These are phyloP conservation scores for Heliothis peltigera DNA, from an alignment of 2,888 invertebrate genomes.

Conservation along the genomic window DNA sequence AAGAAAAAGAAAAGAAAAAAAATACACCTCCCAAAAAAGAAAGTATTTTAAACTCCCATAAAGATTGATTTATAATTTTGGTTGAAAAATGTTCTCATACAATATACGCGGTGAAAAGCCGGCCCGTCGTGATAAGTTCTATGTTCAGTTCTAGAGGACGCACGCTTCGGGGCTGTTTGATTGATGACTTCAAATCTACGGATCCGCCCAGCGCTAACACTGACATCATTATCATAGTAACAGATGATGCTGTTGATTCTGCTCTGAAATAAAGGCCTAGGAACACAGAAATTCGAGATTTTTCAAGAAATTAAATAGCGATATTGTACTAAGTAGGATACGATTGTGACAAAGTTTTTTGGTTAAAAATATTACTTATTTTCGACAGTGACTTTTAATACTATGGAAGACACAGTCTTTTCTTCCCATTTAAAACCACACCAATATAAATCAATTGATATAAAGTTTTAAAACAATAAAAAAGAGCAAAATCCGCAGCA, in stretches of 20 bases:
- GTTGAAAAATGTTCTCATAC: constrained; percentile 65
- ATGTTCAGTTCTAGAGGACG: constrained; percentile 88
- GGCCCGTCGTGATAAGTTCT: constrained; percentile 85
- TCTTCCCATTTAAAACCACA: not conserved
- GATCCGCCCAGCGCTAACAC: constrained; percentile 77
- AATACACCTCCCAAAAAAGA: not conserved
- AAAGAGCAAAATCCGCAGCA: constrained; percentile 62
- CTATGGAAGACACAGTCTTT: not conserved
- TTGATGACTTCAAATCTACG: constrained; percentile 90
- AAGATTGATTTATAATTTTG: not conserved
- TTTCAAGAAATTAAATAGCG: not conserved
- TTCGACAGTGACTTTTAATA: too few species aligned
- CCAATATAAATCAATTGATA: not conserved
- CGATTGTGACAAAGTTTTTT: too few species aligned
- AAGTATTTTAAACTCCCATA: not conserved
- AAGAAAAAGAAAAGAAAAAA: constrained; percentile 1
- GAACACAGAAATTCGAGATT: constrained; percentile 11
- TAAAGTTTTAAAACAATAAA: constrained; percentile 8
- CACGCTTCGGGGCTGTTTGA: constrained; percentile 84
- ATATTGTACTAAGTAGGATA: too few species aligned
- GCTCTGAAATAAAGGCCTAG: constrained; percentile 54
- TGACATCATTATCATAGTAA: constrained; percentile 26
- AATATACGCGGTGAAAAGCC: constrained; percentile 67
- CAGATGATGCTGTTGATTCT: constrained; percentile 56
- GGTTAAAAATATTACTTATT: too few species aligned